These are phyloP conservation scores for Orthosia gracilis DNA, from an alignment of 2,888 invertebrate species.

Conservation along the genomic window DNA sequence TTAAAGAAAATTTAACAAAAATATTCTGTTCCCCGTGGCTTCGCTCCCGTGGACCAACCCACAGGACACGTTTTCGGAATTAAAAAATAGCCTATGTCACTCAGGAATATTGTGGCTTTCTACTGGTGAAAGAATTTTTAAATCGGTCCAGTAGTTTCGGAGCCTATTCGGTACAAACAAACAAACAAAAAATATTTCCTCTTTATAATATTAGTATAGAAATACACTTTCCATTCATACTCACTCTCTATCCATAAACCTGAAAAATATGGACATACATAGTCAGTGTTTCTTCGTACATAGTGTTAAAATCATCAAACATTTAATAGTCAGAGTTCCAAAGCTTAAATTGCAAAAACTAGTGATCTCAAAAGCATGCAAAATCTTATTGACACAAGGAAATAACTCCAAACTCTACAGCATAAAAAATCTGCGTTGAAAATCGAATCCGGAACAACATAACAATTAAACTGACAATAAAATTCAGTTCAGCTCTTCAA, in stretches of 20 bases:
- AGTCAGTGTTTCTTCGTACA: not conserved
- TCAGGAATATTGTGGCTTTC: too few relatives aligned
- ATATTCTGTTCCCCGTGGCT: too few relatives aligned
- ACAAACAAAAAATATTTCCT: too few relatives aligned
- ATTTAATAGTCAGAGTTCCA: not conserved
- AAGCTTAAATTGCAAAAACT: not conserved
- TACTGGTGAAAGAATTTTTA: too few relatives aligned
- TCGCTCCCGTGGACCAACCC: too few relatives aligned
- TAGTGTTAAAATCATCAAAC: not conserved
- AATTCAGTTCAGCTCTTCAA: constrained; percentile 13
- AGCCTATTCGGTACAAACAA: too few relatives aligned
- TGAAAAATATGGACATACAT: not conserved
- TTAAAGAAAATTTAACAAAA: too few relatives aligned
- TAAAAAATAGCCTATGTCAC: too few relatives aligned
- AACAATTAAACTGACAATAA: constrained; percentile 24
- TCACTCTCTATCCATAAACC: not conserved
- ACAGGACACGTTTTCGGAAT: too few relatives aligned
- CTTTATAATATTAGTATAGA: too few relatives aligned
- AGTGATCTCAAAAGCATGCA: not conserved
- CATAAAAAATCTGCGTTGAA: not conserved
- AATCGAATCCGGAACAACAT: not conserved
- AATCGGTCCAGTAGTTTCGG: too few relatives aligned
- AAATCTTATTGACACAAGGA: constrained; percentile 5
- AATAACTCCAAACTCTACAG: not conserved
- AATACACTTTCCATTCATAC: not conserved